Evolutionary conservation across 23 tunicate species (phyloP).

Genomic region (Phallusia fumigata): DNA sequence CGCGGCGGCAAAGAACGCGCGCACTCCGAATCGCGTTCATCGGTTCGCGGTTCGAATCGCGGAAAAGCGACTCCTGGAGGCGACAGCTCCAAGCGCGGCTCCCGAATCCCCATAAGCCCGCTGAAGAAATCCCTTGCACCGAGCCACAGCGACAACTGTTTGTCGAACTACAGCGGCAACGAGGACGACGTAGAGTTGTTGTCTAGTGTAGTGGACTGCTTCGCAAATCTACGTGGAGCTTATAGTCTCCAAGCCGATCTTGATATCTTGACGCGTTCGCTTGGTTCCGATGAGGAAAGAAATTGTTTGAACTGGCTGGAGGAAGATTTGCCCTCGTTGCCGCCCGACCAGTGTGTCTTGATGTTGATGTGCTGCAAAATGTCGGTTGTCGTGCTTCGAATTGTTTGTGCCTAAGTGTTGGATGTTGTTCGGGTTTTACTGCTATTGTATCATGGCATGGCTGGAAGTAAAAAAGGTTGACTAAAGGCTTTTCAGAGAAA

Average conservation of each 20-base stretch:
- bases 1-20: slow-evolving; percentile 21
- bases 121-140: slow-evolving; percentile 17
- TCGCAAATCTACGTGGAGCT: slow-evolving; percentile 26
- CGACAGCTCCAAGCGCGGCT: not conserved
- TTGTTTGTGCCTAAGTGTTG: too few species aligned
- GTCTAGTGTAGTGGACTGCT: slow-evolving; percentile 15
- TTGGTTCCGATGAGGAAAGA: slow-evolving; percentile 1
- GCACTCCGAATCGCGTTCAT: slow-evolving; percentile 24
- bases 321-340: not conserved
- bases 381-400: not conserved
- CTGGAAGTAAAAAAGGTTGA: too few species aligned
- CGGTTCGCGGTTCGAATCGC: not conserved
- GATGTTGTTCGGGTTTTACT: too few species aligned
- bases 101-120: not conserved
- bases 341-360: slow-evolving; percentile 2
- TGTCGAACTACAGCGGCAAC: slow-evolving; percentile 38
- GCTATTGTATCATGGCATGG: too few species aligned
- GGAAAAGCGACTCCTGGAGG: not conserved
- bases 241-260: slow-evolving; percentile 50
- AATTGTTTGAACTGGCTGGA: not conserved
- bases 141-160: slow-evolving; percentile 57
- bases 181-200: slow-evolving; percentile 19
- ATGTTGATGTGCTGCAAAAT: not conserved
- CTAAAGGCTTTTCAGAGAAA: too few species aligned
- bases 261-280: slow-evolving; percentile 40